Evolutionary conservation across 2,113 vertebrate genomes (phyloP).

Genomic region (Strix aluco): DNA sequence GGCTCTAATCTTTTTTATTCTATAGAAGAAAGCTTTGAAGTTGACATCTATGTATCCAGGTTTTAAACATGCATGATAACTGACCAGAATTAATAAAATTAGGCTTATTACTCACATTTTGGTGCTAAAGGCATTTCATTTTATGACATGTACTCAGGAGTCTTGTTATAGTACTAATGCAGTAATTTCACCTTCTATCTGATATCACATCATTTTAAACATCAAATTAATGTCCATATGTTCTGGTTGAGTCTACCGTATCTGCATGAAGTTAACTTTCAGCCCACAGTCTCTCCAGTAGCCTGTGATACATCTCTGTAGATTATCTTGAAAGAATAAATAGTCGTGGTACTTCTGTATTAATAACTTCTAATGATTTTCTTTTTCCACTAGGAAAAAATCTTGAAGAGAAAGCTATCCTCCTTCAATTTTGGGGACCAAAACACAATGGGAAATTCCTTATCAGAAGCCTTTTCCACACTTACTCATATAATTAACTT

Average conservation of each 20-base stretch:
- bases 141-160: not conserved
- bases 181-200: conserved; percentile 1
- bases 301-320: not conserved
- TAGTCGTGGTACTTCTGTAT: not conserved
- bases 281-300: not conserved
- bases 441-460: not conserved
- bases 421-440: not conserved
- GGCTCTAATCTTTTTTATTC: not conserved
- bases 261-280: not conserved
- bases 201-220: not conserved
- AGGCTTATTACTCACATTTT: not conserved
- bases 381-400: not conserved
- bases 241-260: not conserved
- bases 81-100: not conserved
- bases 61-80: not conserved
- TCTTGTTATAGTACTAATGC: not conserved
- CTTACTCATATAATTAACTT: conserved; percentile 23
- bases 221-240: not conserved
- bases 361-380: not conserved
- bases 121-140: not conserved
- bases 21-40: not conserved
- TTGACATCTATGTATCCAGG: not conserved
- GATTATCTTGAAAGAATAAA: not conserved
- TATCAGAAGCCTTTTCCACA: not conserved
- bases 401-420: not conserved